Percentiles rank a stretch among this genome's conserved stretches.
These are phyloP conservation scores for Pachliopta kotzebuea DNA, from an alignment of 2,888 invertebrate genomes.

Conservation along the genomic window DNA sequence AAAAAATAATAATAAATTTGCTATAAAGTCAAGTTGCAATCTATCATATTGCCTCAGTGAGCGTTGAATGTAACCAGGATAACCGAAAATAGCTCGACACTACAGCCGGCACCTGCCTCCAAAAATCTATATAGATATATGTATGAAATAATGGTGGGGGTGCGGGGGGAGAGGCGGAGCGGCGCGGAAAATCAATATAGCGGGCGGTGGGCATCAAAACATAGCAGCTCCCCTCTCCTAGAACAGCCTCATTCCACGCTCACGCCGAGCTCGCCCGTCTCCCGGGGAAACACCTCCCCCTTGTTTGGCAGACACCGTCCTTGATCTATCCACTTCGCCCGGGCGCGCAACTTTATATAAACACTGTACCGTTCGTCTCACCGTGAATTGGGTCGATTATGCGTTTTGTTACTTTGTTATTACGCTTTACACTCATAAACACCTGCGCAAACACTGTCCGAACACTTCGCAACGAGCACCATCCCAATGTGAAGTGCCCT, in stretches of 20 bases:
- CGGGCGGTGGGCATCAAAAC: constrained; percentile 77
- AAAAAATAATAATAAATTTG: not conserved
- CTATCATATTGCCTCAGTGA: constrained; percentile 62
- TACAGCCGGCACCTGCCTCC: constrained; percentile 55
- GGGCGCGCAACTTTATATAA: constrained; percentile 74
- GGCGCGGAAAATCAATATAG: constrained; percentile 76
- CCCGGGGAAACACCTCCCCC: constrained; percentile 76
- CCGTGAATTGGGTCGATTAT: constrained; percentile 74
- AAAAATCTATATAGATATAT: constrained; percentile 62
- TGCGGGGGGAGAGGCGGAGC: constrained; percentile 41
- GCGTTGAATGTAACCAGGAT: constrained; percentile 53
- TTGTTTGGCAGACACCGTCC: constrained; percentile 80
- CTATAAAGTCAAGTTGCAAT: constrained; percentile 43
- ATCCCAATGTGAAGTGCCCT: not conserved
- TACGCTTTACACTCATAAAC: constrained; percentile 32
- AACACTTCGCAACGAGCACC: not conserved
- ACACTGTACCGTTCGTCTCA: constrained; percentile 72
- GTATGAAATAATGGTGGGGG: constrained; percentile 67
- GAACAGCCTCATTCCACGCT: constrained; percentile 30
- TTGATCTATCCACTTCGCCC: constrained; percentile 73
- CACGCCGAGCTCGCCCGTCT: constrained; percentile 37
- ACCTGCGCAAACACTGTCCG: constrained; percentile 28
- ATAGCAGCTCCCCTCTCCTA: constrained; percentile 50
- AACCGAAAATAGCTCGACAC: constrained; percentile 72
- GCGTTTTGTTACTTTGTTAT: constrained; percentile 54